Evolutionary conservation across 2,113 vertebrate species (phyloP), one percentile per base, ranked within the genome.

Genomic region (Nycticryphes semicollaris): DNA sequence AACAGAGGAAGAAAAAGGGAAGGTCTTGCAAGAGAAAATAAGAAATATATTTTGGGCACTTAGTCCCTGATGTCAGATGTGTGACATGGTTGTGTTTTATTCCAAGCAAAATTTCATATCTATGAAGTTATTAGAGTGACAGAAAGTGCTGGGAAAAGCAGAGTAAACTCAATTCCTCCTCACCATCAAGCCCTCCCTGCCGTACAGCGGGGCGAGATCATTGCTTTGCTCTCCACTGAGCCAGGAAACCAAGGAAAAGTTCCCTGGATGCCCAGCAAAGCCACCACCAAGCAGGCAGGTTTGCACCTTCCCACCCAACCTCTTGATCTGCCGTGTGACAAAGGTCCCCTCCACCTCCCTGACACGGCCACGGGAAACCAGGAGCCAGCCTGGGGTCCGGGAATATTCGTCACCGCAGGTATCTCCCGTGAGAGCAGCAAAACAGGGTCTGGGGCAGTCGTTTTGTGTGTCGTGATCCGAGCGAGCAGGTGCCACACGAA

Each of bases 401-500:
- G 30, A 41, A 8, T 33, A 1, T 0, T 3, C 8, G 6, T 7
- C 41, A 14, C n/a, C 12, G 48, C 20, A 16, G 45, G 23, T 6
- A 8, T 14, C 41, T 60, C 3, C 81, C 22, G 3, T 24, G 48
- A 7, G 1, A 14, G 31, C 1, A 8, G 0, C 15, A 50, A 15
- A 33, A 1, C 6, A 45, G 35, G 17, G 33, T 14, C 54, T 33
- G 59, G 57, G 43, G 3, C 37, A 14, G 13, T 7, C 25, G 41
- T 33, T 33, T 25, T 7, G 3, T 5, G 53, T 21, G 37, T 14
- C 20, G 20, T 7, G 37, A 17, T 8, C 30, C 3, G 2, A 33
- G 69, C 0, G 3, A 4, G 23, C 56, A 7, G 18, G 12, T 25
- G 1, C 14, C 21, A 12, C 25, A 8, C 0, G 1, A 12, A 54